These are phyloP conservation scores for Cardiocondyla obscurior DNA, from an alignment of 1,140 invertebrate genomes.

Conservation along the genomic window DNA sequence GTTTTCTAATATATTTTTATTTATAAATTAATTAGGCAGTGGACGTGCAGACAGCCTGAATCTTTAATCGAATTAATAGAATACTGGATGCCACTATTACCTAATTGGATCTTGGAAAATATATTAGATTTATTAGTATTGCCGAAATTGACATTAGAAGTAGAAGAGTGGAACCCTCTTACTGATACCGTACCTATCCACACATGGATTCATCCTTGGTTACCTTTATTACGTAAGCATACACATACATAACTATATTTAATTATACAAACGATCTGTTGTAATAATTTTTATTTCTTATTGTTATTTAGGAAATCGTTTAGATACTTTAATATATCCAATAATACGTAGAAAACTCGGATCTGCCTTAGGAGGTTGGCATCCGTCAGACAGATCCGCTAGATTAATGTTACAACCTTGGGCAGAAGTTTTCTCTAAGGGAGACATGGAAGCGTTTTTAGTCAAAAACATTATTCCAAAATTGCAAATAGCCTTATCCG, in stretches of 20 bases:
- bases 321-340: slow-evolving; percentile 94
- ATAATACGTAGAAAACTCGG: slow-evolving; percentile 96
- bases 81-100: slow-evolving; percentile 91
- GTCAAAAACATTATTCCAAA: slow-evolving; percentile 96
- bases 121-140: slow-evolving; percentile 92
- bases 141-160: slow-evolving; percentile 91
- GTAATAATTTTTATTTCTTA: slow-evolving; percentile 19
- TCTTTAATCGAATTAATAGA: slow-evolving; percentile 92
- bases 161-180: slow-evolving; percentile 97
- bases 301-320: slow-evolving; percentile 81
- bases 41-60: slow-evolving; percentile 90
- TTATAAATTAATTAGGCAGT: slow-evolving; percentile 80
- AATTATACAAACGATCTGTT: background rate
- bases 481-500: slow-evolving; percentile 89
- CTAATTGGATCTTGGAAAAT: slow-evolving; percentile 93
- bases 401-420: slow-evolving; percentile 96
- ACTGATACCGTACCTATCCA: slow-evolving; percentile 97
- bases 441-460: slow-evolving; percentile 93
- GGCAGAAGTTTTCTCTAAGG: slow-evolving; percentile 92
- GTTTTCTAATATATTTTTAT: slow-evolving; percentile 1
- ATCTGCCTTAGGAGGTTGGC: slow-evolving; percentile 94
- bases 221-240: slow-evolving; percentile 88
- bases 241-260: background rate
- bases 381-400: slow-evolving; percentile 96
- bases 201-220: slow-evolving; percentile 98